These are phyloP conservation scores for Danio aesculapii DNA, from an alignment of 2,797 vertebrate species.

Conservation along the genomic window DNA sequence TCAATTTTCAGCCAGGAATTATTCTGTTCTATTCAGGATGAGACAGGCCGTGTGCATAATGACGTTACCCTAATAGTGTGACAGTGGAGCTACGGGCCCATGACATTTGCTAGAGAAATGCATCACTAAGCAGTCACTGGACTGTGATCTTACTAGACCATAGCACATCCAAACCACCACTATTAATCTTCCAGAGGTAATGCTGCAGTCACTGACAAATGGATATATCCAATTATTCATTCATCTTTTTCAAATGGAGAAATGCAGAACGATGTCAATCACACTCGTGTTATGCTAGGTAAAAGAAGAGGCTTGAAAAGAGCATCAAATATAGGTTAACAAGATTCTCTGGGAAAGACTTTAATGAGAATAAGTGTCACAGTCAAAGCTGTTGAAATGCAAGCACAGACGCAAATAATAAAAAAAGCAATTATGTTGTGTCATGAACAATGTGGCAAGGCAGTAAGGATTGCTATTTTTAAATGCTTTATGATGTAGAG, in stretches of 20 bases:
- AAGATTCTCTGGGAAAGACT: background rate
- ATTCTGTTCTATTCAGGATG: slow-evolving; percentile 80
- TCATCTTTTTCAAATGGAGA: slow-evolving; percentile 53
- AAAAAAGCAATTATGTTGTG: background rate
- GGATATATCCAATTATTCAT: slow-evolving; percentile 56
- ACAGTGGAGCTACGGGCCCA: slow-evolving; percentile 81
- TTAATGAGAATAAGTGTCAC: background rate
- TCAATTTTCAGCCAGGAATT: slow-evolving; percentile 83
- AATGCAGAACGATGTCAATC: slow-evolving; percentile 40
- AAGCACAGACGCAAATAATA: background rate
- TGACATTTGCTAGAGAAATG: slow-evolving; percentile 86
- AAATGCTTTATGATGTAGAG: too few species aligned
- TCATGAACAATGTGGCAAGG: too few species aligned
- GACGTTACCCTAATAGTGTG: slow-evolving; percentile 84
- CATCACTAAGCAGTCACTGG: slow-evolving; percentile 82
- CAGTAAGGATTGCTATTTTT: background rate
- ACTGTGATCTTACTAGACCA: slow-evolving; percentile 69
- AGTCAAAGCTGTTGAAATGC: background rate
- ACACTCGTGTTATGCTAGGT: slow-evolving; percentile 10
- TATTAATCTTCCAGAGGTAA: slow-evolving; percentile 59
- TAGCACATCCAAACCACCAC: slow-evolving; percentile 52
- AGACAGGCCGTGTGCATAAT: slow-evolving; percentile 82
- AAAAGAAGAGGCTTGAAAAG: slow-evolving; percentile 4
- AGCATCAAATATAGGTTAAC: background rate
- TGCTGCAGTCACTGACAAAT: slow-evolving; percentile 52